phyloP scores from a whole-genome alignment of 1,140 invertebrate species.

The Scaptomyza graminum region DNA sequence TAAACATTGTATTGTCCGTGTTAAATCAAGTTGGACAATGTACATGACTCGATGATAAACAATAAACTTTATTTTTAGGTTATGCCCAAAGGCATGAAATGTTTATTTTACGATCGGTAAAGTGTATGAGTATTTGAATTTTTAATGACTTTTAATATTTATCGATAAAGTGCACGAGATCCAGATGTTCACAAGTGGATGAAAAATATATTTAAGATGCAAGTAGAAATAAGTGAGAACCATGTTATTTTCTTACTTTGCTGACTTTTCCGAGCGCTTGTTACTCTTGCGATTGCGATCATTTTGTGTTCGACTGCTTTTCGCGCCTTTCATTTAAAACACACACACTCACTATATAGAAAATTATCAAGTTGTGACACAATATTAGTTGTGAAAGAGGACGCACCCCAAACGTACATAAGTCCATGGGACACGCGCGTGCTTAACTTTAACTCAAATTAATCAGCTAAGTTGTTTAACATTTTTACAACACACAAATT shows the following conservation, averaged over 20 bases:
- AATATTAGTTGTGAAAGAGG: constrained; percentile 4
- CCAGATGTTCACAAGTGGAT: constrained; percentile 60
- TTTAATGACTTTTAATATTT: constrained; percentile 70
- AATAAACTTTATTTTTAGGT: constrained; percentile 67
- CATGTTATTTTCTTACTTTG: constrained; percentile 63
- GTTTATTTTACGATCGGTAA: constrained; percentile 72
- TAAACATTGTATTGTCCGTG: constrained; percentile 61
- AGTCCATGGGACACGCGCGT: constrained; percentile 10
- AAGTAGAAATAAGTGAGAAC: too few relatives aligned
- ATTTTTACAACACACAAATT: constrained; percentile 25
- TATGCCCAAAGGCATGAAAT: constrained; percentile 42
- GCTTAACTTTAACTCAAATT: constrained; percentile 1
- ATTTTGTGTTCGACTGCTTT: constrained; percentile 70
- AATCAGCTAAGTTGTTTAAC: constrained; percentile 24
- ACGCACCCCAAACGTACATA: constrained; percentile 15
- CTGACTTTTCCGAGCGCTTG: constrained; percentile 74
- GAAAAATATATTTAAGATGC: too few relatives aligned
- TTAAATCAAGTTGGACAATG: constrained; percentile 67
- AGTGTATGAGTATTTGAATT: constrained; percentile 69
- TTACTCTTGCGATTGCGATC: constrained; percentile 70
- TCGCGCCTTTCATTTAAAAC: constrained; percentile 75
- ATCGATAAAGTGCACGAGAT: constrained; percentile 42
- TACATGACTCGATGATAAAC: constrained; percentile 62
- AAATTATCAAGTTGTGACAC: constrained; percentile 25
- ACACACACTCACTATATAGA: constrained; percentile 7